Percentiles rank a stretch among this genome's conserved stretches.
Conservation (phyloP, 1,140 invertebrate genomes). For the Zaprionus camerounensis region DNA sequence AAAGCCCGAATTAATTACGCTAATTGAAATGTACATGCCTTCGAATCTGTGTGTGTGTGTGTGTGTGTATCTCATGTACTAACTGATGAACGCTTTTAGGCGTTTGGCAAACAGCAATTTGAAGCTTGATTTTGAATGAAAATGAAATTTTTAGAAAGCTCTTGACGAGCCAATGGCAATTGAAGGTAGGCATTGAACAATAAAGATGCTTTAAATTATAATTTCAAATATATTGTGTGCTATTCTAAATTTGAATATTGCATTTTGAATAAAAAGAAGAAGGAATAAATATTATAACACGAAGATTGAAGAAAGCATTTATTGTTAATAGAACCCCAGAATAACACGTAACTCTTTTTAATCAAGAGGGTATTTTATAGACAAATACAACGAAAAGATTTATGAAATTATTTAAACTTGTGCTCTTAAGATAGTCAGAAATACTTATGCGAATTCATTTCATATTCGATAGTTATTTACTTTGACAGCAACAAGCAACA, state of each 20-base stretch:
- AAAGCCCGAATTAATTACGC: conserved; percentile 50
- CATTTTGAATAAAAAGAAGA: no score
- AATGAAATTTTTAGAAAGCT: neutral
- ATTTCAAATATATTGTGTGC: no score
- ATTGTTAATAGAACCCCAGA: no score
- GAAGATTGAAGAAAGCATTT: no score
- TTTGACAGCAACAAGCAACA: neutral
- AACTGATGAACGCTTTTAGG: neutral
- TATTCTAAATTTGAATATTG: no score
- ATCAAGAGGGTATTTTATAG: no score
- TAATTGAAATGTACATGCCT: conserved; percentile 41
- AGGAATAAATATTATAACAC: no score
- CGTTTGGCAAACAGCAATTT: conserved; percentile 3
- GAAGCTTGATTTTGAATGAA: neutral
- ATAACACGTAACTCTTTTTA: no score
- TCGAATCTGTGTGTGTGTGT: neutral
- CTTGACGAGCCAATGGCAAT: neutral
- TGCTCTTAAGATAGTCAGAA: neutral
- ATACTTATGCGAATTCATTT: neutral
- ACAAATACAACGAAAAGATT: no score
- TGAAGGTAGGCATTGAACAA: neutral
- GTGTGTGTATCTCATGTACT: neutral
- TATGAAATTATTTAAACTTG: no score
- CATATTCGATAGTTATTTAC: neutral
- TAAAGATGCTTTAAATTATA: neutral